Percentiles rank a stretch among this genome's conserved stretches.
Conservation (phyloP, 1,140 invertebrate species). For the Drosophila sulfurigaster region DNA sequence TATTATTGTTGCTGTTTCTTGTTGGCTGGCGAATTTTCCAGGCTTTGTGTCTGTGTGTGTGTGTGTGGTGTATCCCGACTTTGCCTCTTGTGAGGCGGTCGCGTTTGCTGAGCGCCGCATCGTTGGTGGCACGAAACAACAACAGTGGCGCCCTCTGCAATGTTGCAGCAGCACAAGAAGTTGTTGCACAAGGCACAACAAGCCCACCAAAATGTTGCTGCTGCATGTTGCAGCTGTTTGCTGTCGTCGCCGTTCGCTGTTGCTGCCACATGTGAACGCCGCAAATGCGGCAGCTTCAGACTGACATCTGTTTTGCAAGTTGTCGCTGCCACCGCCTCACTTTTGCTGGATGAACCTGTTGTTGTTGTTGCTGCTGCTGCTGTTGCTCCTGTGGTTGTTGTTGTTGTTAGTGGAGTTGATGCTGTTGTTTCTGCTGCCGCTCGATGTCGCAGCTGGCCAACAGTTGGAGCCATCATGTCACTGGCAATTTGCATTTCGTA, state of each 20-base stretch:
- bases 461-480: conserved; percentile 53
- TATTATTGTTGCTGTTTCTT: conserved; percentile 47
- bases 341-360: conserved; percentile 55
- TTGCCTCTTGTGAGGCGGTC: conserved; percentile 52
- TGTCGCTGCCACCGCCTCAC: conserved; percentile 37
- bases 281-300: conserved; percentile 26
- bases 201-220: conserved; percentile 59
- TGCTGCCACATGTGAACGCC: conserved; percentile 55
- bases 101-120: conserved; percentile 76
- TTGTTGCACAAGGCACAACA: conserved; percentile 45
- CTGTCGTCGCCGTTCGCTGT: background rate
- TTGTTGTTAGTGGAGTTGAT: background rate
- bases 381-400: conserved; percentile 6
- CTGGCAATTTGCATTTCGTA: conserved; percentile 65
- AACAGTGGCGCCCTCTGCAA: conserved; percentile 84
- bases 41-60: conserved; percentile 32
- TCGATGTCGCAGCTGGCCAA: conserved; percentile 63
- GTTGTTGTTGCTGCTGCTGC: conserved; percentile 39
- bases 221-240: conserved; percentile 77
- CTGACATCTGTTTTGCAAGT: conserved; percentile 71
- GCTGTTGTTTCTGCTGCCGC: conserved; percentile 25
- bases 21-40: conserved; percentile 72
- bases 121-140: conserved; percentile 83
- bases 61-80: conserved; percentile 59
- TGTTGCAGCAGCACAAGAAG: conserved; percentile 79